phyloP scores from a whole-genome alignment of 2,113 vertebrate genomes.

The Isurus oxyrinchus region DNA sequence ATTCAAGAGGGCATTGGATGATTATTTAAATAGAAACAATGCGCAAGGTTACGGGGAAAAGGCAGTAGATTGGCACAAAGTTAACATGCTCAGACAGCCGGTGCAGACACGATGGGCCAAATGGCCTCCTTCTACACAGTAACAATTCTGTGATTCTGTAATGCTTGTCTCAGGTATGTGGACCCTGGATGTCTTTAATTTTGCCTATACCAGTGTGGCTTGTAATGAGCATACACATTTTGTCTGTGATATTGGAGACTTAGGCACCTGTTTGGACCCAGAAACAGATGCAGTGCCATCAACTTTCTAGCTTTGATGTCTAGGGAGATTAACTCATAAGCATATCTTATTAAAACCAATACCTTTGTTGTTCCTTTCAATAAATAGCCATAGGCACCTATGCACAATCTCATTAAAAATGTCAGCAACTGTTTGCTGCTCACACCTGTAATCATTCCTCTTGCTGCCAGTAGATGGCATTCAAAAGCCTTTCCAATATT shows the following conservation, averaged over 20 bases:
- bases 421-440: background rate
- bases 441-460: background rate
- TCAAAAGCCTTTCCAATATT: background rate
- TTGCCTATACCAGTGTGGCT: background rate
- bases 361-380: background rate
- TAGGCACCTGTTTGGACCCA: background rate
- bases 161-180: background rate
- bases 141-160: too few relatives aligned
- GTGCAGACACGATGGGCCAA: too few relatives aligned
- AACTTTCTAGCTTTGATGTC: background rate
- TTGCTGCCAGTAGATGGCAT: slow-evolving; percentile 26
- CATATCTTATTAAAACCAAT: background rate
- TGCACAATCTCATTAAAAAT: background rate
- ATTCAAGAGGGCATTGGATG: too few relatives aligned
- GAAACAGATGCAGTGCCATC: background rate
- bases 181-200: background rate
- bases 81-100: too few relatives aligned
- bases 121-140: too few relatives aligned
- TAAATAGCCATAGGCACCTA: background rate
- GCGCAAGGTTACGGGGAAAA: too few relatives aligned
- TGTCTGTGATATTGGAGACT: background rate
- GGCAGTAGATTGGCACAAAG: too few relatives aligned
- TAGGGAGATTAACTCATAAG: background rate
- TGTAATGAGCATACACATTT: background rate
- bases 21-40: too few relatives aligned